These are phyloP conservation scores for Gracilinanus agilis DNA, from an alignment of 2,113 vertebrate genomes.

Conservation along the genomic window DNA sequence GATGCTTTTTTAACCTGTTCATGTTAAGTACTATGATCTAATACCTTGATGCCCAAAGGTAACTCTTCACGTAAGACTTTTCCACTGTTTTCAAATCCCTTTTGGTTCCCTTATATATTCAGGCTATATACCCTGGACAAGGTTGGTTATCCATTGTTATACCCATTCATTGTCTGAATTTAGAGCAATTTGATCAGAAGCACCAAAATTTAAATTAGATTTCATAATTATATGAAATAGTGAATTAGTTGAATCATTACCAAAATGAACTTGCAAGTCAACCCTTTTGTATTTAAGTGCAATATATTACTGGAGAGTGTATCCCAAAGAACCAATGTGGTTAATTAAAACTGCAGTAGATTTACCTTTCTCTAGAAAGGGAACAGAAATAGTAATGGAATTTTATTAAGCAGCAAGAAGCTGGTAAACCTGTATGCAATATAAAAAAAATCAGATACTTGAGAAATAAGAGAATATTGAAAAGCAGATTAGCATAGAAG, in stretches of 20 bases:
- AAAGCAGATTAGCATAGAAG: background rate
- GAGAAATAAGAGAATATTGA: conserved; percentile 35
- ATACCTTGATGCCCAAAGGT: background rate
- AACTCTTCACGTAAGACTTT: background rate
- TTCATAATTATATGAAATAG: background rate
- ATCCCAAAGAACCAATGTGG: background rate
- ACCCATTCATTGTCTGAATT: background rate
- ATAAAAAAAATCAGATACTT: conserved; percentile 3
- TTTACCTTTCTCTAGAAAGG: conserved; percentile 49
- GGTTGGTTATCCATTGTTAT: background rate
- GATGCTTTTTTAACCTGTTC: background rate
- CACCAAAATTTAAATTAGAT: background rate
- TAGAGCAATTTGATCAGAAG: conserved; percentile 36
- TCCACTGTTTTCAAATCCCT: background rate
- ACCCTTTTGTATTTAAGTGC: background rate
- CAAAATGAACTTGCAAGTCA: conserved; percentile 25
- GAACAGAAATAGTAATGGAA: conserved; percentile 28
- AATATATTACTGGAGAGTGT: conserved; percentile 46
- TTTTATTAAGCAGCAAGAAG: conserved; percentile 57
- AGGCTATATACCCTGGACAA: background rate
- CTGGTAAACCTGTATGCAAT: conserved; percentile 17
- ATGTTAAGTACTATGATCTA: background rate
- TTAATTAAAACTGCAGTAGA: conserved; percentile 61
- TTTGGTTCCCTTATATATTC: background rate
- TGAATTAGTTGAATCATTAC: background rate